These are phyloP conservation scores for Xiphorhynchus elegans DNA, from an alignment of 2,113 vertebrate species.

Conservation along the genomic window DNA sequence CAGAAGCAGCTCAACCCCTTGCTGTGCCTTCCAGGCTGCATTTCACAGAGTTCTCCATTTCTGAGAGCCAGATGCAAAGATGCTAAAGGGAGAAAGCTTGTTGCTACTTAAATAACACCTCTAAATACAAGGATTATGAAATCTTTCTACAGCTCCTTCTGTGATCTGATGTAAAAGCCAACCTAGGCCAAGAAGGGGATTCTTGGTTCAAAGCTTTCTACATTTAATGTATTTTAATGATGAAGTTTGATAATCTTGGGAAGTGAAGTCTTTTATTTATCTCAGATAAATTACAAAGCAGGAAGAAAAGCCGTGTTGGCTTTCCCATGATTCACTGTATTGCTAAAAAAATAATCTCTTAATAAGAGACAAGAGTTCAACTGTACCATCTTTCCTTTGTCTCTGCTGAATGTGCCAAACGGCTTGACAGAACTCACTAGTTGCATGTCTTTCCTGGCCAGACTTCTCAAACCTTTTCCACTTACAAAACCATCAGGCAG, in stretches of 20 bases:
- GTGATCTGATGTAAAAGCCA: neutral
- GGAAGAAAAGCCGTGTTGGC: neutral
- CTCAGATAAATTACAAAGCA: neutral
- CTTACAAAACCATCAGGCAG: neutral
- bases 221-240: neutral
- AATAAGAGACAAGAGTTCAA: neutral
- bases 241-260: neutral
- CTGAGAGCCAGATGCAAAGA: neutral
- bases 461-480: neutral
- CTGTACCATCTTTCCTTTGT: neutral
- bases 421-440: neutral
- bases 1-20: neutral
- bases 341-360: neutral
- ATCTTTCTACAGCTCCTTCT: neutral
- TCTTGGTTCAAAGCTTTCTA: neutral
- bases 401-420: neutral
- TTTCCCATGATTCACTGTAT: neutral
- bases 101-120: neutral
- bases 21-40: neutral
- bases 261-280: neutral
- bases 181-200: neutral
- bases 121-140: neutral
- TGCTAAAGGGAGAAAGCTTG: neutral
- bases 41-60: neutral
- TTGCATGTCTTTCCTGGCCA: neutral